These are phyloP conservation scores for Centropus unirufus DNA, from an alignment of 2,113 vertebrate species.

Conservation along the genomic window DNA sequence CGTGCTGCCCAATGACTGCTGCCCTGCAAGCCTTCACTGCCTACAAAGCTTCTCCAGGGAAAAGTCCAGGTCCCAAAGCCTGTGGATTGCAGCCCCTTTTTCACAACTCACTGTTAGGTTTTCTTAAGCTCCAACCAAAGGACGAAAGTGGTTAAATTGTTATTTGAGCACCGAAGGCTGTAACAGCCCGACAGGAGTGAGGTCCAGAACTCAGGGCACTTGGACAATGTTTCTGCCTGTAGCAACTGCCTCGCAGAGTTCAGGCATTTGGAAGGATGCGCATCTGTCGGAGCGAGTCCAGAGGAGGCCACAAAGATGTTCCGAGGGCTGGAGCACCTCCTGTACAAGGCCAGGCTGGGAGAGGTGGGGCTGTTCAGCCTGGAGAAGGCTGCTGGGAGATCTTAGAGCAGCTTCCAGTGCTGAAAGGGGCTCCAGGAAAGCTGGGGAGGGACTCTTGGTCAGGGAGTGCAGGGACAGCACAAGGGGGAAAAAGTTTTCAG, in stretches of 20 bases:
- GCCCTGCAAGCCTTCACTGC: neutral
- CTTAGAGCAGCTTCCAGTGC: too few relatives aligned
- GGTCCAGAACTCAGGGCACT: neutral
- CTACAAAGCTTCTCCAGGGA: neutral
- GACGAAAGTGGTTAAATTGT: neutral
- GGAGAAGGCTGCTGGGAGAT: too few relatives aligned
- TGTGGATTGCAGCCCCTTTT: neutral
- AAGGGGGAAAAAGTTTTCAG: too few relatives aligned
- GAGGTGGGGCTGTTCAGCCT: too few relatives aligned
- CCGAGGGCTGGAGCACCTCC: too few relatives aligned
- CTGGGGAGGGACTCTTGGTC: too few relatives aligned
- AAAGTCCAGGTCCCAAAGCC: neutral
- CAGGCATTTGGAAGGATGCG: neutral
- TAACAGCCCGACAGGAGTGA: accelerated
- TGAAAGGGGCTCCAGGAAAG: too few relatives aligned
- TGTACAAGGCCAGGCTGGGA: too few relatives aligned
- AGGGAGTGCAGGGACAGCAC: too few relatives aligned
- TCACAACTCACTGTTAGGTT: neutral
- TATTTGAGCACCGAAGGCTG: neutral
- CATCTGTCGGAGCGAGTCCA: too few relatives aligned
- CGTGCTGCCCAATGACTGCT: neutral
- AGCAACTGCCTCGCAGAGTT: accelerated
- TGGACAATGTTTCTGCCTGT: neutral
- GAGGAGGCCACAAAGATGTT: too few relatives aligned
- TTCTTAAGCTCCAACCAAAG: neutral